Evolutionary conservation across 2,888 invertebrate genomes (phyloP), one percentile per base, ranked within the genome.

Genomic region (Catotricha subobsoleta): DNA sequence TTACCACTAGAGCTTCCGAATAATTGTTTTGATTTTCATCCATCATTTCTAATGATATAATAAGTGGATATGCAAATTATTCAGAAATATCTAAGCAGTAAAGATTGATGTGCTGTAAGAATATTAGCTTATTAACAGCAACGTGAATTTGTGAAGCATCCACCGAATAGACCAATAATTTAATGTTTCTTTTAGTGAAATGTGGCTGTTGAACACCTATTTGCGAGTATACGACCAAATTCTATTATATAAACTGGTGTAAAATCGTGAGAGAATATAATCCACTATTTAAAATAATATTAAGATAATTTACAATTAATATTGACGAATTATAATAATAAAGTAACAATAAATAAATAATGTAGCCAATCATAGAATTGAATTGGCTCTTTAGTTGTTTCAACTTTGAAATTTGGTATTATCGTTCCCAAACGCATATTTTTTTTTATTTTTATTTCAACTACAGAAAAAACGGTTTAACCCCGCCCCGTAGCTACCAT

Each of bases 231-330:
- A n/a, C 76, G 67, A 3, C 80, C 83, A 49, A 90, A 62, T 60
- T 88, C 88, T 0, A 87, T 88, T 6, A 88, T 90, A 55, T 88
- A 90, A 1, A 88, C 87, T 1, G 88, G 88, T 0, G 88, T 90
- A 58, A 79, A 90, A 60, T 88, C 88, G 8, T 81, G 9, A 13
- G 8, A 13, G 29, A 29, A 9, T n/a, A n/a, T n/a, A n/a, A n/a
- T n/a, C n/a, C n/a, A n/a, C n/a, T n/a, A n/a, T n/a, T n/a, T n/a
- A n/a, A n/a, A n/a, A n/a, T n/a, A n/a, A n/a, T n/a, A n/a, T n/a
- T n/a, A n/a, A n/a, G n/a, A n/a, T n/a, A n/a, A n/a, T n/a, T n/a
- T n/a, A n/a, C n/a, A n/a, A n/a, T n/a, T 10, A 3, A n/a, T 4
- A n/a, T n/a, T n/a, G 8, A 6, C 5, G 3, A 15, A 15, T 4